A percentile compares a stretch with the other conserved stretches of the same genome.
These are phyloP conservation scores for Drusus annulatus DNA, from an alignment of 1,140 invertebrate genomes.

Conservation along the genomic window DNA sequence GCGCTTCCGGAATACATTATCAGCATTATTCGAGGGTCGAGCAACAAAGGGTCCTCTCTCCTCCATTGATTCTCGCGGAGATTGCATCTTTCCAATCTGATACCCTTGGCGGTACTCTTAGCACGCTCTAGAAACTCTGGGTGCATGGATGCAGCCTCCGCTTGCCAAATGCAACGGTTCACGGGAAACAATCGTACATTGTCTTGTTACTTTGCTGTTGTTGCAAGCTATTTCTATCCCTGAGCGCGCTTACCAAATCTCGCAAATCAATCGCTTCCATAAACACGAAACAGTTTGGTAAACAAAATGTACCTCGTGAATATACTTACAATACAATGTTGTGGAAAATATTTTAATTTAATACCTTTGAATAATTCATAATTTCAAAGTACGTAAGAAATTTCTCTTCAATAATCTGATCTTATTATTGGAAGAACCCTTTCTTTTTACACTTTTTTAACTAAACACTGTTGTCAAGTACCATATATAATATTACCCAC, in stretches of 20 bases:
- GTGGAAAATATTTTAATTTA: too few relatives aligned
- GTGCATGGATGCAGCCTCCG: constrained; percentile 14
- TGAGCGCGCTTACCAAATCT: background rate
- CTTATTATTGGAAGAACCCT: too few relatives aligned
- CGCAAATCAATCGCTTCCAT: too few relatives aligned
- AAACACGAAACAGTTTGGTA: too few relatives aligned
- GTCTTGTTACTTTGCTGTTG: constrained; percentile 6
- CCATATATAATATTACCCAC: too few relatives aligned
- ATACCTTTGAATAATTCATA: too few relatives aligned
- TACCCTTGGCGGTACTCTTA: background rate
- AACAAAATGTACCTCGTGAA: too few relatives aligned
- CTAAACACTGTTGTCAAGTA: too few relatives aligned
- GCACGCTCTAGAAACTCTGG: background rate
- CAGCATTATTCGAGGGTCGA: background rate
- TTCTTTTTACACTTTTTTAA: too few relatives aligned
- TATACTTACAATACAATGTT: too few relatives aligned
- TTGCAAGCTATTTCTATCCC: constrained; percentile 5
- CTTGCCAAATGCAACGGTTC: constrained; percentile 32
- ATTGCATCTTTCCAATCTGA: constrained; percentile 30
- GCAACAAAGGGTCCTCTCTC: background rate
- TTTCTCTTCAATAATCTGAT: too few relatives aligned
- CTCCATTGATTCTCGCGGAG: background rate
- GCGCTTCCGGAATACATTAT: background rate
- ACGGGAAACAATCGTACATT: constrained; percentile 19
- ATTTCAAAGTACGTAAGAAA: too few relatives aligned